These are phyloP conservation scores for Polydrusus tereticollis DNA, from an alignment of 2,888 invertebrate genomes.

Conservation along the genomic window DNA sequence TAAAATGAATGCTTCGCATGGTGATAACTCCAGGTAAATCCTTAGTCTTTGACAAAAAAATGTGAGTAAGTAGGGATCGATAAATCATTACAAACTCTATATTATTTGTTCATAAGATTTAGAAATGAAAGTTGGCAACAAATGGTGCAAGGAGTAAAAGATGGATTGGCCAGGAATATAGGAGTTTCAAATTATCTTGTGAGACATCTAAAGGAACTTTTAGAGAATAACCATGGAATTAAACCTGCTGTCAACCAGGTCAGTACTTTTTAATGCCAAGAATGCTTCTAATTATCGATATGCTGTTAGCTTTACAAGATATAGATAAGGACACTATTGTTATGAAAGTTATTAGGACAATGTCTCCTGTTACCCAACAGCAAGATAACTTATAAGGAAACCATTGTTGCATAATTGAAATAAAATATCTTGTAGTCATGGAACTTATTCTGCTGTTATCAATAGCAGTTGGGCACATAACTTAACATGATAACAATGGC, in stretches of 20 bases:
- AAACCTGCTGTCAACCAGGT: constrained; percentile 85
- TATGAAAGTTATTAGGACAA: too few species aligned
- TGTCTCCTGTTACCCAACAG: too few species aligned
- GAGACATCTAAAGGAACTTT: constrained; percentile 76
- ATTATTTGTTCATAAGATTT: constrained; percentile 13
- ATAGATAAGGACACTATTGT: too few species aligned
- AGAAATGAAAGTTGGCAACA: constrained; percentile 78
- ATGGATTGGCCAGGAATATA: constrained; percentile 75
- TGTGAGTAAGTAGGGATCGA: background rate
- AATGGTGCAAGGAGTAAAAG: constrained; percentile 74
- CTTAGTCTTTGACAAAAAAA: too few species aligned
- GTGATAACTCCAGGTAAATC: constrained; percentile 52
- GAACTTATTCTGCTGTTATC: too few species aligned
- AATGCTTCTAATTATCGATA: background rate
- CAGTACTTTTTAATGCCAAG: constrained; percentile 32
- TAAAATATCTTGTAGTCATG: too few species aligned
- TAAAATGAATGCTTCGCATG: constrained; percentile 70
- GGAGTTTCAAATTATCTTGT: constrained; percentile 87
- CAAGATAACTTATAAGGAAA: too few species aligned
- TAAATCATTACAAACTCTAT: too few species aligned
- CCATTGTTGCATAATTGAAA: too few species aligned
- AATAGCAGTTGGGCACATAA: too few species aligned
- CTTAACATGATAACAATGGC: too few species aligned
- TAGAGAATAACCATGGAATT: constrained; percentile 69
- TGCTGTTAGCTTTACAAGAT: too few species aligned